Evolutionary conservation across 2,797 vertebrate genomes (phyloP).

Genomic region (Fistularia tabacaria): DNA sequence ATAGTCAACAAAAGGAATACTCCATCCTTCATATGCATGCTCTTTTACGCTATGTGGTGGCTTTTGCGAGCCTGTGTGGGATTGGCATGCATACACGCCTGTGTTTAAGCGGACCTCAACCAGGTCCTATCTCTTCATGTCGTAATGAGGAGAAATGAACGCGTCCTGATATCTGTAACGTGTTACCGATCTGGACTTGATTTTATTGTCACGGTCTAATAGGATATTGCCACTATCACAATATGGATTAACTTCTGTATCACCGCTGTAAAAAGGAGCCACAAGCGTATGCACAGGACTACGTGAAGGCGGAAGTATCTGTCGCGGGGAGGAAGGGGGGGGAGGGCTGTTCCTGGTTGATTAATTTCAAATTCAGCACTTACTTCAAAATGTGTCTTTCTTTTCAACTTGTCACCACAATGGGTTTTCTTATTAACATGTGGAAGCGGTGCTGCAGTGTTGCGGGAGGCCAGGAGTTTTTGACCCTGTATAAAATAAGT

Average conservation of each 20-base stretch:
- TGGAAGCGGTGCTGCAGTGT: conserved; percentile 39
- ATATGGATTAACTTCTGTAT: conserved; percentile 71
- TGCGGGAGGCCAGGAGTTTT: conserved; percentile 24
- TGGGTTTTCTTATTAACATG: conserved; percentile 53
- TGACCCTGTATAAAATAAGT: conserved; percentile 32
- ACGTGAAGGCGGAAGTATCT: conserved; percentile 37
- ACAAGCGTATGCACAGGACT: conserved; percentile 15
- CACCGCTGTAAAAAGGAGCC: not conserved
- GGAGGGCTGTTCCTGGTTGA: conserved; percentile 50
- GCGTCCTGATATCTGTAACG: conserved; percentile 68
- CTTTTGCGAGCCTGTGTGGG: conserved; percentile 24
- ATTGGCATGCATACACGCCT: conserved; percentile 56
- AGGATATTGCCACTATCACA: conserved; percentile 70
- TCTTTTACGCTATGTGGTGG: conserved; percentile 13
- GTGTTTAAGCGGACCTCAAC: conserved; percentile 52
- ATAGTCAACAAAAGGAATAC: too few relatives aligned
- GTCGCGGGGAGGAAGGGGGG: not conserved
- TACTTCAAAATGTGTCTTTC: conserved; percentile 40
- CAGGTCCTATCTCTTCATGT: conserved; percentile 69
- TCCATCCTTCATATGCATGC: conserved; percentile 6
- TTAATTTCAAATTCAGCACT: conserved; percentile 61
- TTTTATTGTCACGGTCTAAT: conserved; percentile 72
- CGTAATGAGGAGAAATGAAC: conserved; percentile 64
- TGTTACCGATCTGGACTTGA: conserved; percentile 67
- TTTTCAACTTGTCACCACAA: conserved; percentile 54